Evolutionary conservation across 2,113 vertebrate genomes (phyloP).

Genomic region (Tautogolabrus adspersus): DNA sequence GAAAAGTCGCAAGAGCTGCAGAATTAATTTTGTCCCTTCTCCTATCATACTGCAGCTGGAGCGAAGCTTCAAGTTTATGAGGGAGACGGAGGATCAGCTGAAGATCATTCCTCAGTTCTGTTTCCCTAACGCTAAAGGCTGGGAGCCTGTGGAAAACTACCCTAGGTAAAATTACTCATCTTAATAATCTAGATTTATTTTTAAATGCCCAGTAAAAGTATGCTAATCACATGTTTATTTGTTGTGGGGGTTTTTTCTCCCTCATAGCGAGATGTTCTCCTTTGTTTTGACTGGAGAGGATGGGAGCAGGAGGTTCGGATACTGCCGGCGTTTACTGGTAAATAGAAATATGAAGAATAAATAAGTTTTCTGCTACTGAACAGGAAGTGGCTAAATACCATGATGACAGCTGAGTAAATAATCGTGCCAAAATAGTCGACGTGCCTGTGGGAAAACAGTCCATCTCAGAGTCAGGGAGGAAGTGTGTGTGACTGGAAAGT

Average conservation of each 20-base stretch:
- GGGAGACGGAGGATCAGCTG: conserved; percentile 91
- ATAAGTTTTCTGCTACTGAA: conserved; percentile 52
- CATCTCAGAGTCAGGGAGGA: conserved; percentile 68
- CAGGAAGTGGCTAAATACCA: conserved; percentile 78
- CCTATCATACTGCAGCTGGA: conserved; percentile 84
- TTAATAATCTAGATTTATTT: neutral
- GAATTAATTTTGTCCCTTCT: neutral
- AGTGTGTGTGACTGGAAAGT: conserved; percentile 70
- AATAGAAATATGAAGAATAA: conserved; percentile 71
- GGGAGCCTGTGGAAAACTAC: conserved; percentile 88
- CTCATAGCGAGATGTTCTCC: conserved; percentile 91
- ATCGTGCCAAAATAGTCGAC: conserved; percentile 68
- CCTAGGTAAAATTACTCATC: conserved; percentile 80
- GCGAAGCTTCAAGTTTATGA: conserved; percentile 91
- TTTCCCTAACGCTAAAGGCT: conserved; percentile 92
- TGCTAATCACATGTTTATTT: conserved; percentile 18
- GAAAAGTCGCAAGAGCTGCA: neutral
- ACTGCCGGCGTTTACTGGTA: conserved; percentile 94
- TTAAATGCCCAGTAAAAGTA: conserved; percentile 8
- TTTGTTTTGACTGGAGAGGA: conserved; percentile 94
- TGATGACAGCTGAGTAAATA: conserved; percentile 78
- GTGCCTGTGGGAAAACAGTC: conserved; percentile 76
- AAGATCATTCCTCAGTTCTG: conserved; percentile 94
- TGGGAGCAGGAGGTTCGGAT: conserved; percentile 91
- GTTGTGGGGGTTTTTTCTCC: conserved; percentile 20